These are phyloP conservation scores for Entelurus aequoreus DNA, from an alignment of 2,113 vertebrate species.

Conservation along the genomic window DNA sequence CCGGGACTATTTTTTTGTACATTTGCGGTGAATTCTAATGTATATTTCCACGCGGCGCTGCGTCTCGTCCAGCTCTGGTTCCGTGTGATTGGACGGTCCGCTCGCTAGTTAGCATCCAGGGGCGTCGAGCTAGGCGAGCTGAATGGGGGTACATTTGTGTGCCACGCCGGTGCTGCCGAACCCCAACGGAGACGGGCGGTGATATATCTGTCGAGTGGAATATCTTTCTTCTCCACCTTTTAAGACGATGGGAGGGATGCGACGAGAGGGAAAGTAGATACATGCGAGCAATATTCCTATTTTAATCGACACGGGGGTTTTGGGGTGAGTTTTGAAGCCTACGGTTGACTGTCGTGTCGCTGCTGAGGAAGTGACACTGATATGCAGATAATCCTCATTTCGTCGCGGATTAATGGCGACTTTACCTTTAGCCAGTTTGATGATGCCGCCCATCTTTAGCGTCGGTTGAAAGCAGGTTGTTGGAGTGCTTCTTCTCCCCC, in stretches of 20 bases:
- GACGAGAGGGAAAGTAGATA: constrained; percentile 27
- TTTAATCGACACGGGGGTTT: no score
- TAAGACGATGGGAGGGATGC: constrained; percentile 29
- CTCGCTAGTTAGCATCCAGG: constrained; percentile 44
- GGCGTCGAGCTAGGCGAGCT: constrained; percentile 57
- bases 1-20: no score
- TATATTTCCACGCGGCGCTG: constrained; percentile 1
- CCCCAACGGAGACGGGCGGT: constrained; percentile 9
- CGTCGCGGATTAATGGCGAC: constrained; percentile 32
- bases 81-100: constrained; percentile 52
- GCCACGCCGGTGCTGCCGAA: constrained; percentile 15
- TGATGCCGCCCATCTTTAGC: constrained; percentile 3
- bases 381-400: constrained; percentile 45
- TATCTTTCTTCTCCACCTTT: no score
- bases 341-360: neutral
- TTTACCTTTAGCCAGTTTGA: constrained; percentile 9
- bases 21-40: no score
- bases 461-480: constrained; percentile 12
- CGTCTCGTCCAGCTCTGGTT: constrained; percentile 2
- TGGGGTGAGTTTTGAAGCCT: no score
- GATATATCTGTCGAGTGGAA: neutral
- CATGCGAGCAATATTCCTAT: constrained; percentile 2
- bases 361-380: constrained; percentile 21
- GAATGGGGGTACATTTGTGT: constrained; percentile 49
- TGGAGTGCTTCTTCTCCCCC: constrained; percentile 1